phyloP scores from a whole-genome alignment of 92 coral and sea anemone species.

The Micromussa lordhowensis region DNA sequence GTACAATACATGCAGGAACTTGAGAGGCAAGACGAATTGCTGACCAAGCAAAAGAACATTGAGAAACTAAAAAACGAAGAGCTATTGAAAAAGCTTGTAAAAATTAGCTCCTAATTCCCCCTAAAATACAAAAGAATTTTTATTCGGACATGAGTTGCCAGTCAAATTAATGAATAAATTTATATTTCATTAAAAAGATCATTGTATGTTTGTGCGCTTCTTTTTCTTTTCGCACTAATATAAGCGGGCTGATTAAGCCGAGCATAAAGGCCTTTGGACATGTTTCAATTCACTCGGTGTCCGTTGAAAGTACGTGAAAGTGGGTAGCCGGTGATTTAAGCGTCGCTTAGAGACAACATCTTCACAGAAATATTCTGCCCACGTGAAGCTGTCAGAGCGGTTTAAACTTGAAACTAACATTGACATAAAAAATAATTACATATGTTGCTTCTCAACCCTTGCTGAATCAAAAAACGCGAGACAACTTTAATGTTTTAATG shows the following conservation, averaged over 20 bases:
- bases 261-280: background rate
- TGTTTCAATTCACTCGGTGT: background rate
- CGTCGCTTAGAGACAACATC: background rate
- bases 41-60: constrained; percentile 25
- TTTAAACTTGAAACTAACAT: background rate
- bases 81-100: constrained; percentile 41
- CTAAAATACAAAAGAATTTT: background rate
- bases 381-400: background rate
- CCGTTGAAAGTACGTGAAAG: background rate
- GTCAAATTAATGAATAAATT: background rate
- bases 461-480: background rate
- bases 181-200: background rate
- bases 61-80: constrained; percentile 49
- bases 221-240: background rate
- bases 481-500: background rate
- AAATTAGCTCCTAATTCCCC: constrained; percentile 9
- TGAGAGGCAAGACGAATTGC: constrained; percentile 31
- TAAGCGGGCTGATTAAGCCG: background rate
- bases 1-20: constrained; percentile 48
- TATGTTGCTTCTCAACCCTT: background rate
- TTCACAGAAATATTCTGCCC: background rate
- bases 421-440: background rate
- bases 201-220: background rate
- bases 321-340: background rate
- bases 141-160: background rate